A percentile compares a stretch with the other conserved stretches of the same genome.
phyloP scores from a whole-genome alignment of 2,888 invertebrate genomes.

The Dusona sp. region DNA sequence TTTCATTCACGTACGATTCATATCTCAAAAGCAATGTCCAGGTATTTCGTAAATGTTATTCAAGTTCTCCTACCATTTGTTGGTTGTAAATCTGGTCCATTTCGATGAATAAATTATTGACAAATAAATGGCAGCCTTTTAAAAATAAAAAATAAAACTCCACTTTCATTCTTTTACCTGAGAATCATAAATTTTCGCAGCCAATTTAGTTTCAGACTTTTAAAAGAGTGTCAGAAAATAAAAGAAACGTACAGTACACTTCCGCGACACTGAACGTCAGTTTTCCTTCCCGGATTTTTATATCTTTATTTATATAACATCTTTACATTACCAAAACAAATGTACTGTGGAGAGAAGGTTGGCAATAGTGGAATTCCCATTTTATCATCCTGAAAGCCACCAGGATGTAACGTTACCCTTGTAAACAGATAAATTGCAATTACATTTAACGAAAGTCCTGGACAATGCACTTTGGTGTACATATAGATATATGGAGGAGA shows the following conservation, averaged over 20 bases:
- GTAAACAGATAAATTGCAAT: constrained; percentile 2
- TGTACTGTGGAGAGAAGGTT: not conserved
- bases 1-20: not conserved
- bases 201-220: not conserved
- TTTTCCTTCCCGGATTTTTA: not conserved
- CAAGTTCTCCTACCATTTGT: no score
- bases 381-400: not conserved
- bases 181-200: no score
- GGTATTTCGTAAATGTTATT: not conserved
- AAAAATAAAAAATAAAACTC: not conserved
- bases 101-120: no score
- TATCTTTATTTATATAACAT: no score
- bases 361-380: not conserved
- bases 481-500: not conserved
- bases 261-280: not conserved
- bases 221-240: not conserved
- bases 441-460: constrained; percentile 13
- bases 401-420: not conserved
- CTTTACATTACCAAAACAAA: not conserved
- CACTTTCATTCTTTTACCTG: no score
- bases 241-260: not conserved
- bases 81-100: no score
- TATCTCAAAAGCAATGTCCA: not conserved
- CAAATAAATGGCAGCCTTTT: not conserved
- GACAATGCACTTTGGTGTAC: constrained; percentile 12